These are phyloP conservation scores for Notothenia coriiceps DNA, from an alignment of 2,113 vertebrate genomes.

Conservation along the genomic window DNA sequence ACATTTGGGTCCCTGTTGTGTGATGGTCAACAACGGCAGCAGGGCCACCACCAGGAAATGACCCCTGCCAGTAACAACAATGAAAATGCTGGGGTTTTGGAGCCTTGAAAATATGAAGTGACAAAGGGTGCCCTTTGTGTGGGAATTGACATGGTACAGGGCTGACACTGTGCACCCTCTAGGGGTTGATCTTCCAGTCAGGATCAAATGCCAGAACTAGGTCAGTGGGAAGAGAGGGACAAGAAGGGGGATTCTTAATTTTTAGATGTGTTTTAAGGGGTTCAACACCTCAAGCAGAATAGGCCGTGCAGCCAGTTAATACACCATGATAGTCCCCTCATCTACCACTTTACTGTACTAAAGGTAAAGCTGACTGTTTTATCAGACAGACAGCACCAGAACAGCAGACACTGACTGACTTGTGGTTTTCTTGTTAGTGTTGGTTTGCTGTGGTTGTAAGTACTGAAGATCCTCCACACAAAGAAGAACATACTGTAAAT, in stretches of 20 bases:
- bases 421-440: conserved; percentile 38
- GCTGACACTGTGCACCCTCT: conserved; percentile 84
- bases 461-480: conserved; percentile 31
- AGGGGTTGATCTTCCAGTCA: conserved; percentile 85
- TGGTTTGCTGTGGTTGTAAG: conserved; percentile 57
- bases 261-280: conserved; percentile 35
- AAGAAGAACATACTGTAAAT: not conserved
- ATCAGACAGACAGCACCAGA: conserved; percentile 6
- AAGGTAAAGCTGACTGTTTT: not conserved
- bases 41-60: conserved; percentile 67
- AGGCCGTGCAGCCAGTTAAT: not conserved
- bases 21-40: conserved; percentile 71
- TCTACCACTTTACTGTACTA: not conserved
- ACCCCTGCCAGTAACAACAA: conserved; percentile 76
- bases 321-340: not conserved
- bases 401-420: conserved; percentile 6
- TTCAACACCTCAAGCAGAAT: conserved; percentile 32
- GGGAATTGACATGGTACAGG: conserved; percentile 80
- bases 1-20: conserved; percentile 58
- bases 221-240: conserved; percentile 73
- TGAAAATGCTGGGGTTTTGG: conserved; percentile 72
- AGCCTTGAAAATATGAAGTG: conserved; percentile 85
- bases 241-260: conserved; percentile 15
- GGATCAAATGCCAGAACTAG: conserved; percentile 87
- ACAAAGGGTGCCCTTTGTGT: conserved; percentile 85